Percentiles rank a stretch among this genome's conserved stretches.
Evolutionary conservation across 2,797 vertebrate species (phyloP).

Genomic region (Limnodromus scolopaceus): DNA sequence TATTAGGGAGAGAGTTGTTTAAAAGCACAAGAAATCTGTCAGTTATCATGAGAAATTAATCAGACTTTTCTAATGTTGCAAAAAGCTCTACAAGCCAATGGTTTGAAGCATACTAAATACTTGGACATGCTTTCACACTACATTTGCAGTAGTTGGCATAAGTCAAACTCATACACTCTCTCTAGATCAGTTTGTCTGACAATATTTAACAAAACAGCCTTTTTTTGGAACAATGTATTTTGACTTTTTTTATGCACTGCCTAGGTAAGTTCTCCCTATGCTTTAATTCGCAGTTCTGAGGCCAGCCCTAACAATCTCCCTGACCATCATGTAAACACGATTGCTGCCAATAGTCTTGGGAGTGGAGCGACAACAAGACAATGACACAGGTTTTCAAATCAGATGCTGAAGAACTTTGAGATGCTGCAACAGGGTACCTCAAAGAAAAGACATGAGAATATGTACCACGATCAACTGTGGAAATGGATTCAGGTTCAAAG

Average conservation of each 20-base stretch:
- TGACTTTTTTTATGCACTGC: not conserved
- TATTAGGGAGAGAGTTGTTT: not conserved
- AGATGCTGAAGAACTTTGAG: not conserved
- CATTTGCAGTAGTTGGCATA: not conserved
- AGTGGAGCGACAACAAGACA: not conserved
- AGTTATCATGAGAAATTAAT: not conserved
- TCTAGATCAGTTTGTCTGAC: not conserved
- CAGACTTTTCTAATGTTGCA: not conserved
- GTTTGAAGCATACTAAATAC: not conserved
- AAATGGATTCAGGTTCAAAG: not conserved
- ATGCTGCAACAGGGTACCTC: not conserved
- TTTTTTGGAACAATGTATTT: not conserved
- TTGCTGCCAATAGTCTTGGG: not conserved
- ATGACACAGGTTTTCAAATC: not conserved
- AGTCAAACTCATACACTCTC: not conserved
- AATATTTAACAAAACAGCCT: not conserved
- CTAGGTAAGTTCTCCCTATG: not conserved
- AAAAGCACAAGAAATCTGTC: not conserved
- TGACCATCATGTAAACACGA: not conserved
- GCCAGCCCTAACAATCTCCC: not conserved
- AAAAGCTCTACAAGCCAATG: not conserved
- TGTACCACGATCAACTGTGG: rapidly evolving
- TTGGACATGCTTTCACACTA: not conserved
- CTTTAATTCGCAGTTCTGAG: not conserved
- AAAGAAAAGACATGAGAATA: not conserved